phyloP scores from a whole-genome alignment of 2,888 invertebrate species.

The Antheraea assamensis region DNA sequence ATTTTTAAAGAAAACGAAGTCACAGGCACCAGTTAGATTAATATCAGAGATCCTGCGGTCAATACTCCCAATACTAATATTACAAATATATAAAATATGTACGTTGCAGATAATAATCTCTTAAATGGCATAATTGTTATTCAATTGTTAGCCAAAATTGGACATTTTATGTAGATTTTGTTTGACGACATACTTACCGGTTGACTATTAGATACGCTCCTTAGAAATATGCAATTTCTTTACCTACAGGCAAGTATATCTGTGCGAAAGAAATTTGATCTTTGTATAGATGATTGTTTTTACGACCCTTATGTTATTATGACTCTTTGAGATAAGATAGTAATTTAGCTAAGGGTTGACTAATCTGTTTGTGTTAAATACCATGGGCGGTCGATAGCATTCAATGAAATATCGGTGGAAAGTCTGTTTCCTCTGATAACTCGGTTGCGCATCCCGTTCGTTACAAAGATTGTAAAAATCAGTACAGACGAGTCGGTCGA shows the following conservation, averaged over 20 bases:
- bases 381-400: conserved; percentile 55
- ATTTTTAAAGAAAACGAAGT: no score
- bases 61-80: no score
- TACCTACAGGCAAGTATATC: neutral
- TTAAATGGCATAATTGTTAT: no score
- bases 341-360: conserved; percentile 33
- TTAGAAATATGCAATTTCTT: neutral
- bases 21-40: no score
- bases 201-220: no score
- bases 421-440: conserved; percentile 68
- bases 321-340: conserved; percentile 47
- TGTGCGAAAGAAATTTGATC: neutral
- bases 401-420: conserved; percentile 61
- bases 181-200: neutral
- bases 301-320: neutral
- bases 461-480: conserved; percentile 47
- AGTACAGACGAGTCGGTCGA: neutral
- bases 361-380: conserved; percentile 61
- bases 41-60: no score
- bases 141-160: no score
- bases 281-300: neutral
- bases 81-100: no score
- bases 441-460: conserved; percentile 57
- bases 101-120: no score
- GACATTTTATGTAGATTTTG: no score